These are phyloP conservation scores for Metopolophium dirhodum DNA, from an alignment of 1,140 invertebrate genomes.

Conservation along the genomic window DNA sequence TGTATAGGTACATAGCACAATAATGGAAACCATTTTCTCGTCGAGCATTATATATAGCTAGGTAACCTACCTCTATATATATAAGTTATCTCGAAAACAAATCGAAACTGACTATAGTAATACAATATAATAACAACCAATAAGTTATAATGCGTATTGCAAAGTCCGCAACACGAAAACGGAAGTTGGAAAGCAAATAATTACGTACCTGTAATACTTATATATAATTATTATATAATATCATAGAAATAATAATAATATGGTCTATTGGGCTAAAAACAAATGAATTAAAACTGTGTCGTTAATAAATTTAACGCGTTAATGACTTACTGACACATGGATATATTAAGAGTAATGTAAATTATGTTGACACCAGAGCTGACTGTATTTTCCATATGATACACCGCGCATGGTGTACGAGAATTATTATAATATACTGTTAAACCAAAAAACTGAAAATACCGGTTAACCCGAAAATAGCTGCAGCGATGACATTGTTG, in stretches of 20 bases:
- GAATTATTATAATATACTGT: not conserved
- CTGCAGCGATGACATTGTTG: slow-evolving; percentile 36
- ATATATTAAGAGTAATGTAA: not conserved
- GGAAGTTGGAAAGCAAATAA: not conserved
- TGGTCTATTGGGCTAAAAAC: not conserved
- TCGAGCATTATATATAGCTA: not conserved
- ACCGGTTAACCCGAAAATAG: slow-evolving; percentile 44
- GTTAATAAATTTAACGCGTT: not conserved
- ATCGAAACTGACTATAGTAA: not conserved
- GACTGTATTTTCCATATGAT: not conserved
- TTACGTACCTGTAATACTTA: not conserved
- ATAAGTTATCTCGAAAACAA: not conserved
- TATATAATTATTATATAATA: not conserved
- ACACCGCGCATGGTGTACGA: too few relatives aligned
- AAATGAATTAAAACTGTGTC: not conserved
- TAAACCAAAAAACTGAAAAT: slow-evolving; percentile 27
- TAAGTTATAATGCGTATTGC: not conserved
- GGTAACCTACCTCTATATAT: not conserved
- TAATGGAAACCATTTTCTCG: not conserved
- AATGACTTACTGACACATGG: not conserved
- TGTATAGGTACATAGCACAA: not conserved
- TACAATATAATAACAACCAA: not conserved
- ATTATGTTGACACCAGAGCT: slow-evolving; percentile 11
- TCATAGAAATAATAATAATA: not conserved
- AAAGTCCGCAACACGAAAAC: not conserved